Conservation (phyloP, 2,888 invertebrate genomes). For the Xestoiulus laeticollis region DNA sequence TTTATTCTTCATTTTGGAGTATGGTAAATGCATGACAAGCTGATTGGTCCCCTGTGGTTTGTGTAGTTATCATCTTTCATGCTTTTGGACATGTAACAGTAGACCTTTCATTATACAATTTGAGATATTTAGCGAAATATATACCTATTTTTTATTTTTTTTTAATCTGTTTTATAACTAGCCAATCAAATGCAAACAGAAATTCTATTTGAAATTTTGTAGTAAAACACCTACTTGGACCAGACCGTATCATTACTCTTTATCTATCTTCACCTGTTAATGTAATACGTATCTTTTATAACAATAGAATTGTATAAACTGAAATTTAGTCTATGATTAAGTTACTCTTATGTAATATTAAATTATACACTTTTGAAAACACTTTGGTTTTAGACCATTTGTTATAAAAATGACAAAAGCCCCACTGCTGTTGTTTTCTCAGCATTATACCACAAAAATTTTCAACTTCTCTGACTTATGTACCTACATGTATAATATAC, state of each 20-base stretch:
- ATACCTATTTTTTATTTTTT: not conserved
- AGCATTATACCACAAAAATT: no score
- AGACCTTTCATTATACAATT: not conserved
- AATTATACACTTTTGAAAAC: no score
- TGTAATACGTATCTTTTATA: no score
- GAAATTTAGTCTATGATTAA: no score
- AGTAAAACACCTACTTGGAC: not conserved
- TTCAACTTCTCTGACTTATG: no score
- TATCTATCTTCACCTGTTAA: no score
- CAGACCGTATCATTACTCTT: not conserved
- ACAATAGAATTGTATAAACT: no score
- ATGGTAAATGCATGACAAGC: not conserved
- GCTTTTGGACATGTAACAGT: not conserved
- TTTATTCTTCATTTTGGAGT: not conserved
- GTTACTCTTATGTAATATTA: no score
- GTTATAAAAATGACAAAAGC: no score
- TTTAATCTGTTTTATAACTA: not conserved
- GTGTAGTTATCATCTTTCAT: not conserved
- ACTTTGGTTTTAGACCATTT: no score
- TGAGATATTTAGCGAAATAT: slow-evolving; percentile 15
- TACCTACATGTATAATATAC: no score
- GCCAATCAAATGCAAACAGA: not conserved
- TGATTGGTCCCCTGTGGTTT: slow-evolving; percentile 20
- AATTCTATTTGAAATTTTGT: not conserved
- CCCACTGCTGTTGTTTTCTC: no score